Evolutionary conservation across 2,113 vertebrate genomes (phyloP).

Genomic region (Otolemur garnettii): DNA sequence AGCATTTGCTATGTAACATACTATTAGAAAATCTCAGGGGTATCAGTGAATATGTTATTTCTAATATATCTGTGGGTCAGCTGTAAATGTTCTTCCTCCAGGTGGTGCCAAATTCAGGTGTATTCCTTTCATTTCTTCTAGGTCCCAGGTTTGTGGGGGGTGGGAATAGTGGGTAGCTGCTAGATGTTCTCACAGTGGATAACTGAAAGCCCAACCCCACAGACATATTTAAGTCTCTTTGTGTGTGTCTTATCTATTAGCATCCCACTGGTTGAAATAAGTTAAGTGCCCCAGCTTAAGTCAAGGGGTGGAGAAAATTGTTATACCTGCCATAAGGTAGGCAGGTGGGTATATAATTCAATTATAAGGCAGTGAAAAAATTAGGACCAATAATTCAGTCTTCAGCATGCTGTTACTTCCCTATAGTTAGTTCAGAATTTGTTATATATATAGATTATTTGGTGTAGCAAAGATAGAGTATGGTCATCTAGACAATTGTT

Average conservation of each 20-base stretch:
- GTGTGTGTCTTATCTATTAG: background rate
- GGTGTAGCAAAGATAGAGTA: background rate
- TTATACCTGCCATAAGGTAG: background rate
- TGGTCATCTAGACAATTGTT: background rate
- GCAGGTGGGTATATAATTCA: background rate
- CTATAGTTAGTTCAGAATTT: background rate
- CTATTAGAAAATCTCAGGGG: background rate
- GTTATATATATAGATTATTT: background rate
- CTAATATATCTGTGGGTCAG: background rate
- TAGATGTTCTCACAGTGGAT: background rate
- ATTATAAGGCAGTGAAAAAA: background rate
- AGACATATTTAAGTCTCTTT: slow-evolving; percentile 16
- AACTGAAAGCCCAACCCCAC: background rate
- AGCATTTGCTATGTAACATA: background rate
- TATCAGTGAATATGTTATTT: background rate
- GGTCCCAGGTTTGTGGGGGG: background rate
- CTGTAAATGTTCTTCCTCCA: background rate
- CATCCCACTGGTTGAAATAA: background rate
- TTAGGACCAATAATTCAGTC: background rate
- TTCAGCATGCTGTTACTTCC: background rate
- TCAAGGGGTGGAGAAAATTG: background rate
- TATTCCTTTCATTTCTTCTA: background rate
- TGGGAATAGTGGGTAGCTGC: background rate
- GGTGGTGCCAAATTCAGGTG: background rate
- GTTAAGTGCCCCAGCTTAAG: background rate